Evolutionary conservation across 2,797 vertebrate genomes (phyloP).

Genomic region (Tachyglossus aculeatus): DNA sequence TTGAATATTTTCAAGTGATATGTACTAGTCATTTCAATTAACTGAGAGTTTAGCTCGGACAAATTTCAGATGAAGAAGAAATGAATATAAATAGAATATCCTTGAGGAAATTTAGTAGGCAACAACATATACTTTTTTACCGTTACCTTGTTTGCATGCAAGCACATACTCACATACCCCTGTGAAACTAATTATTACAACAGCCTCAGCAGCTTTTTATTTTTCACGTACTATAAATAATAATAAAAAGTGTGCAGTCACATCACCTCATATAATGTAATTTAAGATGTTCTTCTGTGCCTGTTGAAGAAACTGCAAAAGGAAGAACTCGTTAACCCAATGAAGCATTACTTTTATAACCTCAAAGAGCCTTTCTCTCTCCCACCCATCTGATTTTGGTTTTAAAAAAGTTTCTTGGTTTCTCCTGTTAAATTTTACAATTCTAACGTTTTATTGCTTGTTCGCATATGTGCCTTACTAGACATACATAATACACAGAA

Average conservation of each 20-base stretch:
- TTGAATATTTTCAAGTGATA: slow-evolving; percentile 26
- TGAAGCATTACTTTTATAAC: background rate
- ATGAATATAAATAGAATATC: slow-evolving; percentile 63
- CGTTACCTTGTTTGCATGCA: slow-evolving; percentile 53
- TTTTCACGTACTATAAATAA: slow-evolving; percentile 63
- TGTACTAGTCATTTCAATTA: slow-evolving; percentile 56
- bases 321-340: slow-evolving; percentile 7
- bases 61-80: slow-evolving; percentile 60
- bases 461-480: no score
- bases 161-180: slow-evolving; percentile 34
- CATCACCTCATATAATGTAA: slow-evolving; percentile 44
- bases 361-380: background rate
- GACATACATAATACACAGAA: no score
- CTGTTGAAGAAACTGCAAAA: slow-evolving; percentile 33
- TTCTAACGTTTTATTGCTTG: background rate
- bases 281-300: slow-evolving; percentile 35
- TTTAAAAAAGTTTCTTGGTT: background rate
- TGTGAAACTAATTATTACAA: slow-evolving; percentile 68
- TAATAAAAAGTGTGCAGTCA: slow-evolving; percentile 60
- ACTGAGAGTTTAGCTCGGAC: slow-evolving; percentile 47
- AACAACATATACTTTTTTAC: slow-evolving; percentile 57
- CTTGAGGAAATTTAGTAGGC: slow-evolving; percentile 53
- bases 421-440: background rate
- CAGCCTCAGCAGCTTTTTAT: slow-evolving; percentile 62
- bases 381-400: no score